Conservation (phyloP, 2,888 invertebrate species). For the Andrena camellia region DNA sequence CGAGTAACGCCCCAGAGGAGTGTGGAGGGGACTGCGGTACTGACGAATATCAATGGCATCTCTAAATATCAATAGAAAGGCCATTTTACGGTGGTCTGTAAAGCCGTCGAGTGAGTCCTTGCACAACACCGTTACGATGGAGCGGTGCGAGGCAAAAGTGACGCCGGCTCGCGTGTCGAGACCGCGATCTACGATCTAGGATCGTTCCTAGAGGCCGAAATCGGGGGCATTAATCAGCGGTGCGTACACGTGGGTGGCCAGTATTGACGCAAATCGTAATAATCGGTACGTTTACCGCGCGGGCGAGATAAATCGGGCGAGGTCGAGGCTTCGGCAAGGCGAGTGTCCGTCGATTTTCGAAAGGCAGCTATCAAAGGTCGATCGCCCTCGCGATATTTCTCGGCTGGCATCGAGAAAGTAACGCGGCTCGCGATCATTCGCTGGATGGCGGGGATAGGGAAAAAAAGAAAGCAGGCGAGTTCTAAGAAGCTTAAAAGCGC, state of each 20-base stretch:
- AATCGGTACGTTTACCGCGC: conserved; percentile 53
- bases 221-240: conserved; percentile 74
- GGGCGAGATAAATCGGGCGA: conserved; percentile 69
- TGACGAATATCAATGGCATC: conserved; percentile 54
- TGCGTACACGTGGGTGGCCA: conserved; percentile 72
- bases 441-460: neutral
- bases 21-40: neutral
- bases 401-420: conserved; percentile 63
- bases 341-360: conserved; percentile 66
- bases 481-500: conserved; percentile 42
- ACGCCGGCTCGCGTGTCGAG: conserved; percentile 65
- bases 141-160: conserved; percentile 60
- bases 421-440: conserved; percentile 23
- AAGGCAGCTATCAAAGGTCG: conserved; percentile 71
- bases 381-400: conserved; percentile 61
- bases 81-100: conserved; percentile 47
- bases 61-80: conserved; percentile 51
- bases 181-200: conserved; percentile 61
- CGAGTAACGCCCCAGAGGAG: neutral
- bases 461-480: conserved; percentile 2
- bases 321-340: conserved; percentile 65
- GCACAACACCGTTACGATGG: conserved; percentile 66
- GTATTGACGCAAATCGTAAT: conserved; percentile 73
- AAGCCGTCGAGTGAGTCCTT: conserved; percentile 56
- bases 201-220: conserved; percentile 66